Conservation (phyloP, 92 coral and sea anemone genomes). For the Porites lobata region DNA sequence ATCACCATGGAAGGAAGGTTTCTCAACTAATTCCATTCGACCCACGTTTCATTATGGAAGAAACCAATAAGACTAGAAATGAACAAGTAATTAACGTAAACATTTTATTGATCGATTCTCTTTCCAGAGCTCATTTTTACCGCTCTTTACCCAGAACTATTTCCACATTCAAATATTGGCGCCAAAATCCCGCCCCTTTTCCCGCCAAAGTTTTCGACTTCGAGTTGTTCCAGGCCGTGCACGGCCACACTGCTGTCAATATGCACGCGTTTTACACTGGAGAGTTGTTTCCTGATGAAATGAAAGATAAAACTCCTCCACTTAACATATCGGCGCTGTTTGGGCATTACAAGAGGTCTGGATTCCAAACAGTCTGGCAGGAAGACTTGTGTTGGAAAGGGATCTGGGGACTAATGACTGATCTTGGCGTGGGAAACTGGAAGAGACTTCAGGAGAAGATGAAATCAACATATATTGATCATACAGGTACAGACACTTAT, state of each 20-base stretch:
- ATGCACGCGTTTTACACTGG: conserved; percentile 92
- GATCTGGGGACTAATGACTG: conserved; percentile 78
- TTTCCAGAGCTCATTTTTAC: conserved; percentile 92
- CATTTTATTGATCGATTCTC: conserved; percentile 82
- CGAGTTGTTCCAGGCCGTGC: conserved; percentile 86
- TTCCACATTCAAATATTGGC: conserved; percentile 72
- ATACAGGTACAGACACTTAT: conserved; percentile 65
- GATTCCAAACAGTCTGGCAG: conserved; percentile 88
- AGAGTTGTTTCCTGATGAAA: conserved; percentile 53
- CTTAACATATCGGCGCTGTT: conserved; percentile 77
- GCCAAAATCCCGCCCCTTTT: conserved; percentile 36
- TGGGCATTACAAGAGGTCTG: conserved; percentile 80
- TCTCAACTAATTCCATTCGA: conserved; percentile 79
- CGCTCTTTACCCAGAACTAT: conserved; percentile 90
- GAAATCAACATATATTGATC: conserved; percentile 64
- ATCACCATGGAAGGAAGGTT: conserved; percentile 15
- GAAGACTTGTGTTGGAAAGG: conserved; percentile 90
- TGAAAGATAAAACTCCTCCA: conserved; percentile 33
- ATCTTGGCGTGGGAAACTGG: conserved; percentile 68
- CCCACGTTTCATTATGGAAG: conserved; percentile 71
- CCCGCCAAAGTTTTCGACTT: conserved; percentile 81
- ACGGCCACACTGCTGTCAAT: conserved; percentile 89
- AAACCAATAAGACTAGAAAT: conserved; percentile 42
- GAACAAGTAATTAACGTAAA: conserved; percentile 73
- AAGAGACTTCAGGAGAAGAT: conserved; percentile 44